Evolutionary conservation across 2,888 invertebrate genomes (phyloP), one percentile per base, ranked within the genome.

Genomic region (Zele albiditarsus): DNA sequence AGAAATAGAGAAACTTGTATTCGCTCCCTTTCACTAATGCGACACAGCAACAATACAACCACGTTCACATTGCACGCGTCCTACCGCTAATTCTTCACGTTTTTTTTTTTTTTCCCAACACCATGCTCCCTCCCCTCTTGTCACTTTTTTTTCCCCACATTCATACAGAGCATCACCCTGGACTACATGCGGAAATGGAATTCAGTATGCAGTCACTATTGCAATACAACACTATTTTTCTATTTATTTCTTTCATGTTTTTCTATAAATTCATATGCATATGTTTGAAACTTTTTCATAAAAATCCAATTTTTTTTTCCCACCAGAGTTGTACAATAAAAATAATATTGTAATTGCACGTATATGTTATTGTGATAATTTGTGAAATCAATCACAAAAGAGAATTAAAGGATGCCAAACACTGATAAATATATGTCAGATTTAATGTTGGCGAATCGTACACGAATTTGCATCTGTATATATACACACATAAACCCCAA

Each of bases 31-130:
- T 53, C 65, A 83, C 86, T 87, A 87, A 88, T 86, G 81, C 86
- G 82, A 83, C 84, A 80, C 82, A 84, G 84, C 85, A 87, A 87
- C 88, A 87, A 88, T 88, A 83, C 85, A 73, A 73, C 80, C 78
- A 80, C 81, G 82, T 85, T 83, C 84, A 82, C 83, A 81, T 84
- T 86, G 86, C 87, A 86, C 87, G 86, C 87, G 87, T 85, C 85
- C 84, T 80, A 83, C 86, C 87, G 83, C 88, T 85, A 87, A 87
- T 87, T 88, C 86, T 84, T 83, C 79, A 82, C 78, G 72, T 81
- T 81, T 83, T 82, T 84, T 81, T 78, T 77, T 80, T 80, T 76
- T 28, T 31, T 78, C 63, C 77, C 71, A 63, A 71, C 69, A 62
- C 57, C n/a, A 46, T 79, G 77, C 80, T 81, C 73, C 62, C 74